Evolutionary conservation across 2,888 invertebrate genomes (phyloP).

Genomic region (Byasa hedistus): DNA sequence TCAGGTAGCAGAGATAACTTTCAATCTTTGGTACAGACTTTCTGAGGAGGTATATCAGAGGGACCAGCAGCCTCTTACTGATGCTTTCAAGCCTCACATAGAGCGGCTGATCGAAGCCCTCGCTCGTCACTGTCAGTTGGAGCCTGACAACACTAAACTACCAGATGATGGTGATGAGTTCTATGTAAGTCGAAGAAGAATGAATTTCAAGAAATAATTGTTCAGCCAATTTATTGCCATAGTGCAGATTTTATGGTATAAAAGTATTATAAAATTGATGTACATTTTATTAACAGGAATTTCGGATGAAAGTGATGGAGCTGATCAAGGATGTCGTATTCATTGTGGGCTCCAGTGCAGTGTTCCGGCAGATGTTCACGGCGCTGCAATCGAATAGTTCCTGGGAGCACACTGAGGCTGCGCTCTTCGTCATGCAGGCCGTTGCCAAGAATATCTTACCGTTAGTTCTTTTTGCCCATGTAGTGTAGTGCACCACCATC

Average conservation of each 20-base stretch:
- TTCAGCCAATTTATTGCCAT: too few relatives aligned
- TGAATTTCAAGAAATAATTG: too few relatives aligned
- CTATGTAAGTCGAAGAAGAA: conserved; percentile 63
- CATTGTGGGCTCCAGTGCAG: conserved; percentile 94
- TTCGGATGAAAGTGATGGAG: conserved; percentile 92
- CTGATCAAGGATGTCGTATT: conserved; percentile 98
- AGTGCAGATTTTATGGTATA: too few relatives aligned
- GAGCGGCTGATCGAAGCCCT: conserved; percentile 94
- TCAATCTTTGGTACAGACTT: conserved; percentile 97
- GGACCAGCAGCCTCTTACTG: conserved; percentile 89
- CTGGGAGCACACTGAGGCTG: conserved; percentile 97
- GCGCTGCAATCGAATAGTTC: conserved; percentile 86
- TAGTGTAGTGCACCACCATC: not conserved
- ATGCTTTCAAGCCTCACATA: conserved; percentile 92
- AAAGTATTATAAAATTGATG: too few relatives aligned
- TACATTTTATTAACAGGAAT: conserved; percentile 76
- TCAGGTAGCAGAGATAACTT: conserved; percentile 90
- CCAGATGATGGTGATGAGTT: conserved; percentile 93
- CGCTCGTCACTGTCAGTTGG: conserved; percentile 96
- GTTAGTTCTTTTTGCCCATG: conserved; percentile 84
- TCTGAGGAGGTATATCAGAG: conserved; percentile 96
- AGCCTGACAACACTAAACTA: conserved; percentile 94
- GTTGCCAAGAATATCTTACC: conserved; percentile 97
- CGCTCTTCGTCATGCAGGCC: conserved; percentile 96
- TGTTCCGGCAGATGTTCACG: conserved; percentile 94